Base-by-base conservation (phyloP, 2,113 vertebrate species). In the Crypturellus undulatus region DNA sequence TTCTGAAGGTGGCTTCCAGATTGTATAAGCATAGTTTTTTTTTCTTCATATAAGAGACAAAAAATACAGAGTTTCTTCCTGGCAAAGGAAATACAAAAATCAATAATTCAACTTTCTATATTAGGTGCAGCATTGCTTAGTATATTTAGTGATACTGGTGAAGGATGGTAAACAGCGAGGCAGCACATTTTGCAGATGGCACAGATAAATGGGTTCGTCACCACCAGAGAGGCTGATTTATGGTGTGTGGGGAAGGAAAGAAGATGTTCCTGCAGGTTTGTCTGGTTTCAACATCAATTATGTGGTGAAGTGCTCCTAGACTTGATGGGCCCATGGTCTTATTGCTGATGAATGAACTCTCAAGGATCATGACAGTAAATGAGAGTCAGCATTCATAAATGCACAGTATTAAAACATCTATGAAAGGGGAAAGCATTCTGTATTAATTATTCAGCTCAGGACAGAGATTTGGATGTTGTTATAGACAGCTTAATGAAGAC, bases 381-480 rank as follows among this genome's bases (percentile, higher is more conserved):
- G 38, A 83, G 69, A 20, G 19, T 71, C 6, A 1, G 56, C 88
- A 59, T 13, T 72, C 47, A 24, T 4, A 72, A 22, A 32, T 49
- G 64, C 20, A 75, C 56, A 78, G 18, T 42, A 62, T 34, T 89
- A 25, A 83, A 88, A 52, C 65, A n/a, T 34, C 77, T 32, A 3
- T 59, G 47, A 60, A 64, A 86, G 17, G 43, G 24, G 32, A 89
- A 60, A 92, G 83, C 16, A 47, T 42, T 87, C 38, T 6, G 52
- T 78, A 94, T 94, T 43, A 92, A 92, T 90, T 94, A 95, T 95
- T 94, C 77, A 89, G 28, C 32, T 84, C 92, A 81, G 43, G 51
- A 92, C 86, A 86, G 52, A 64, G 64, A 68, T 70, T 73, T 75
- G 42, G 42, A 65, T 64, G 69, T 67, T 88, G 56, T 68, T 78